Evolutionary conservation across 2,797 vertebrate species (phyloP).

Genomic region (Capromys pilorides): DNA sequence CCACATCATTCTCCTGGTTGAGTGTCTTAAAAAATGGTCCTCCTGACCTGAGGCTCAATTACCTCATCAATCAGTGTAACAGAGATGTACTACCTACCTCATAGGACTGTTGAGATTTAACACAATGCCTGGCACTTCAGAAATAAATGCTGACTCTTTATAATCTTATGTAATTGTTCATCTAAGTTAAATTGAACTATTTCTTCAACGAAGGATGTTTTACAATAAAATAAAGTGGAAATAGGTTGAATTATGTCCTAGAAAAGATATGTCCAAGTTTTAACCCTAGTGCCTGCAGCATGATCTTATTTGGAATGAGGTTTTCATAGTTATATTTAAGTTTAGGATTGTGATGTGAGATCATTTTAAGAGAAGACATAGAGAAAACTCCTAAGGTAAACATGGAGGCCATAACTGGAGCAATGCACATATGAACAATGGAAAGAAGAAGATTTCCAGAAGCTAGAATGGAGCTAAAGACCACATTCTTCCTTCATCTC

Average conservation of each 20-base stretch:
- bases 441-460: neutral
- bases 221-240: neutral
- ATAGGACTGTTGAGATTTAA: neutral
- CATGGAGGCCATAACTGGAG: neutral
- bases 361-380: neutral
- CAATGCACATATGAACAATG: accelerated
- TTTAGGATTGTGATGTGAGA: neutral
- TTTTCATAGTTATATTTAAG: neutral
- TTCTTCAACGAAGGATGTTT: neutral
- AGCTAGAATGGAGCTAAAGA: neutral
- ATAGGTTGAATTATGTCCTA: neutral
- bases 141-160: neutral
- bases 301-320: neutral
- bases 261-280: neutral
- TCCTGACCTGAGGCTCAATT: neutral
- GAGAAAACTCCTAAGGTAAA: accelerated
- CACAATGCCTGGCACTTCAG: neutral
- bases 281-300: neutral
- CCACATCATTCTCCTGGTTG: neutral
- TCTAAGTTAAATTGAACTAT: neutral
- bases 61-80: neutral
- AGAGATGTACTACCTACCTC: neutral
- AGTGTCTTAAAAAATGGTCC: neutral
- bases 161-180: no score
- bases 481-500: neutral